A percentile compares a stretch with the other conserved stretches of the same genome.
phyloP scores from a whole-genome alignment of 2,113 vertebrate genomes.

The Lanius collurio region DNA sequence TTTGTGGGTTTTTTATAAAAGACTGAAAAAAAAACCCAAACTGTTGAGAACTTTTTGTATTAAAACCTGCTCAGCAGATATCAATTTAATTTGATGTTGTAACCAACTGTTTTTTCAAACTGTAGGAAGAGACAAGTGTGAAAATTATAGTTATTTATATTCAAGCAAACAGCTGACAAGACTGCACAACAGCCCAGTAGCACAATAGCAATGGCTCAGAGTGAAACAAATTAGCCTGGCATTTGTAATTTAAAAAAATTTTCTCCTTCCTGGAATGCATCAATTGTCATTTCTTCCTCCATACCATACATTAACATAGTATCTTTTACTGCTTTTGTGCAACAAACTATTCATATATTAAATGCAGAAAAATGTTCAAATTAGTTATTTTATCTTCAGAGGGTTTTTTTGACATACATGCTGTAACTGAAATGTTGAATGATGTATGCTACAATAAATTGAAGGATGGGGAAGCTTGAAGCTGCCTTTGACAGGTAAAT shows the following conservation, averaged over 20 bases:
- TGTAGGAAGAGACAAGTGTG: slow-evolving; percentile 65
- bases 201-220: slow-evolving; percentile 55
- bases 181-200: slow-evolving; percentile 59
- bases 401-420: neutral
- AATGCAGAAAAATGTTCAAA: slow-evolving; percentile 26
- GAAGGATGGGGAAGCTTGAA: neutral
- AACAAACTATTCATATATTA: neutral
- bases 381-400: neutral
- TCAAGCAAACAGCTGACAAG: slow-evolving; percentile 64
- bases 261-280: slow-evolving; percentile 43
- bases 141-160: slow-evolving; percentile 76
- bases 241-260: slow-evolving; percentile 63
- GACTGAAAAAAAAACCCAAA: neutral
- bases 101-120: slow-evolving; percentile 58
- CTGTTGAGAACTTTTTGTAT: neutral
- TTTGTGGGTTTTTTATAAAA: neutral
- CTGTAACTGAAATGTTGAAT: slow-evolving; percentile 19
- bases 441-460: neutral
- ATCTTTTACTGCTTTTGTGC: slow-evolving; percentile 27
- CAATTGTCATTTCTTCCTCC: neutral
- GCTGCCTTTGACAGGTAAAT: neutral
- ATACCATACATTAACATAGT: neutral
- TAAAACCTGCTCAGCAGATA: slow-evolving; percentile 31
- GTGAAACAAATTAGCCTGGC: slow-evolving; percentile 70
- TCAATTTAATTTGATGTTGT: slow-evolving; percentile 56